Evolutionary conservation across 2,797 vertebrate species (phyloP), one percentile per base, ranked within the genome.

Genomic region (Darevskia nairensis): DNA sequence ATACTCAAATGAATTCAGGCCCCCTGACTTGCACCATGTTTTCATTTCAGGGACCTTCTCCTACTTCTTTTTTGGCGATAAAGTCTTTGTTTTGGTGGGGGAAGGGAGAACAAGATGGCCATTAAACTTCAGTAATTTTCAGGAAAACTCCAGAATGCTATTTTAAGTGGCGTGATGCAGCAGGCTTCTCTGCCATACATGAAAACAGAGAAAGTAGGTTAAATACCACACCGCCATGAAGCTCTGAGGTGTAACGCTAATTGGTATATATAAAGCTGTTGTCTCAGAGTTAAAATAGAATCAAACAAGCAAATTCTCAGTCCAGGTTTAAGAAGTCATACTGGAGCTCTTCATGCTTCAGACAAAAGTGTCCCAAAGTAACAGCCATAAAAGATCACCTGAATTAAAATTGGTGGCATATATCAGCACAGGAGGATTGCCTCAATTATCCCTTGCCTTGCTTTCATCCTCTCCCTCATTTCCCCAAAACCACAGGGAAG

Each of bases 311-410:
- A 86, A 85, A 87, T 46, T 9, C 8, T 69, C 89, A 91, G 91
- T 91, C 88, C 88, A 85, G 46, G 84, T 94, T 93, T 74, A 29
- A 85, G 44, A 8, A 82, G 91, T 91, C 81, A 72, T 86, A 89
- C 68, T n/a, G 2, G 46, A 75, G 85, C 84, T 78, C 88, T 32
- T 44, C 90, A 5, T 1, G 3, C 41, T 29, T 68, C 50, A 89
- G 90, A 39, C 39, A 85, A 2, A 35, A 66, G 44, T 35, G 84
- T 88, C 80, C 72, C 72, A 55, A 61, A 23, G 13, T 61, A 39
- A 4, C 55, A n/a, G 78, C 64, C 32, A 75, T 55, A 85, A 77
- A 17, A n/a, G 21, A 46, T 35, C 10, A 9, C 61, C 69, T 32
- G 35, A 39, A 44, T 41, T 68, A 69, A 66, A 66, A 11, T 50